Evolutionary conservation across 1,140 invertebrate species (phyloP), one percentile per base, ranked within the genome.

Genomic region (Drosophila yakuba): DNA sequence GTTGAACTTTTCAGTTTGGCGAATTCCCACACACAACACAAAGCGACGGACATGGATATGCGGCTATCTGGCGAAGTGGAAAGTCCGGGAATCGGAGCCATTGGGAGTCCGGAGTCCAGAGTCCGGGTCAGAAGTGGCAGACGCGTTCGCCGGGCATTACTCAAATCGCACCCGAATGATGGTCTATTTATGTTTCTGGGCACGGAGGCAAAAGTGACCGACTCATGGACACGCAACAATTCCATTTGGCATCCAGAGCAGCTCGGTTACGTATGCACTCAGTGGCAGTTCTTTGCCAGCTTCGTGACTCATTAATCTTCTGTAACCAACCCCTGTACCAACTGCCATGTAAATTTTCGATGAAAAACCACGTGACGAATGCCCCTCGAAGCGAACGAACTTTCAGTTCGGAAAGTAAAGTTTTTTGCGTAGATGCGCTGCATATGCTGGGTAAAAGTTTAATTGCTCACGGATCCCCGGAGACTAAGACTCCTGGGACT

Each of bases 61-160:
- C 17, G 17, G 20, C 25, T 25, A 48, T 25, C 17, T n/a, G 35
- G 35, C 55, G 10, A 58, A 41, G 55, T 36, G 43, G 25, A 14
- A 6, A 7, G 6, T 6, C 5, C 3, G 7, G 2, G 28, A 32
- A 3, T 8, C 28, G 28, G 17, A 17, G 17, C 17, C 17, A 17
- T 17, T 17, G 17, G 17, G 17, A 17, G 17, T 17, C 17, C 17
- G 17, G 17, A 17, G 17, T 8, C 32, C 32, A 10, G 5, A n/a
- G 6, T 11, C 1, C 11, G 54, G 35, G 38, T 38, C 48, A 51
- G 28, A 17, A 14, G 25, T 35, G n/a, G 47, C 4, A 17, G n/a
- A 45, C 25, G 71, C 69, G 71, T 74, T 51, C 72, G 12, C 20
- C 17, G 17, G 28, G 23, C 71, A 74, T 74, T 75, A 74, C 72